Conservation (phyloP, 1,140 invertebrate species). For the Aphidius ervi region DNA sequence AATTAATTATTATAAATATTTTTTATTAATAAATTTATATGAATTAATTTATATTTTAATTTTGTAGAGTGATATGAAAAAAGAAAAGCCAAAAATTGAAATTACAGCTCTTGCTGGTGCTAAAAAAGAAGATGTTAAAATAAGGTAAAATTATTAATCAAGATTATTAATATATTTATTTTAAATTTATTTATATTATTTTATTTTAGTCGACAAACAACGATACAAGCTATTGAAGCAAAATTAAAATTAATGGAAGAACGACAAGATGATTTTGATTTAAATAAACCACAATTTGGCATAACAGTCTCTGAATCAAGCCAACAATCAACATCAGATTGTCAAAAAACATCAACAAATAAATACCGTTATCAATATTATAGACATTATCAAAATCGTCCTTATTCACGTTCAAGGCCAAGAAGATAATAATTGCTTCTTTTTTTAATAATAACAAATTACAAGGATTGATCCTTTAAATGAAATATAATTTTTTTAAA, state of each 20-base stretch:
- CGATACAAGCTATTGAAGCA: conserved; percentile 82
- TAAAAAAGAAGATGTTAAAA: conserved; percentile 62
- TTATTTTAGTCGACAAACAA: conserved; percentile 63
- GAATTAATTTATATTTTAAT: conserved; percentile 2
- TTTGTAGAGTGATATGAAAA: conserved; percentile 61
- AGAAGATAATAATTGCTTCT: conserved; percentile 43
- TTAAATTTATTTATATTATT: conserved; percentile 14
- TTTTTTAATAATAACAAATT: too few species aligned
- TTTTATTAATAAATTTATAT: conserved; percentile 4
- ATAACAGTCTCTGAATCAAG: conserved; percentile 65
- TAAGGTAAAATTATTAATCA: conserved; percentile 44
- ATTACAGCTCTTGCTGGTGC: conserved; percentile 71
- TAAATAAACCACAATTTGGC: conserved; percentile 64
- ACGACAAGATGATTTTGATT: conserved; percentile 65
- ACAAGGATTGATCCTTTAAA: too few species aligned
- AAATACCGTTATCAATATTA: conserved; percentile 35
- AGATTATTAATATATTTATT: conserved; percentile 10
- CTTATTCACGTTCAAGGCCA: conserved; percentile 45
- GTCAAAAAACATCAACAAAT: conserved; percentile 47
- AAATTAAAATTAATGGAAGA: conserved; percentile 77
- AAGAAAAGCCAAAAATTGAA: conserved; percentile 67
- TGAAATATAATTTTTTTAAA: too few species aligned
- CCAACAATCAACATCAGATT: conserved; percentile 33
- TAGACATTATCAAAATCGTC: conserved; percentile 43
- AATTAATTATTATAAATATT: neutral